Conservation (phyloP, 2,113 vertebrate species). For the Calidris pygmaea region DNA sequence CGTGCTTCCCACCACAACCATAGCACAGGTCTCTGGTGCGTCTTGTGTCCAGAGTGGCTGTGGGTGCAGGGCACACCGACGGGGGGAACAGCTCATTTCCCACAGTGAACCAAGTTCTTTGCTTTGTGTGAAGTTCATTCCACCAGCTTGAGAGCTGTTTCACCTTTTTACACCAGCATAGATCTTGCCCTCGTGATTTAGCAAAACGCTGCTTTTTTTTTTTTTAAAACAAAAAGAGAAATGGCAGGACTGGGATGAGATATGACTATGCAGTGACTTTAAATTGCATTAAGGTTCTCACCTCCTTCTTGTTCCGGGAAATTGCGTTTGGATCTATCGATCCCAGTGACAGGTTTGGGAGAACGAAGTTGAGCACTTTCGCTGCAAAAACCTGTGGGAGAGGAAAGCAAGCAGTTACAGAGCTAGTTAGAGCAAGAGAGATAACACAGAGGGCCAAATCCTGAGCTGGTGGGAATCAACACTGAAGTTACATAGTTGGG, state of each 20-base stretch:
- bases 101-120: neutral
- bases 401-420: neutral
- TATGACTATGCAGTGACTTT: neutral
- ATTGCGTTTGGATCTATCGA: slow-evolving; percentile 85
- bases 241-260: neutral
- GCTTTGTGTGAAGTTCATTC: neutral
- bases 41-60: neutral
- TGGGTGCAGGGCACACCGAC: fast-evolving
- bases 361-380: slow-evolving; percentile 86
- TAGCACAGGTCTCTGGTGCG: fast-evolving
- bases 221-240: neutral
- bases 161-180: neutral
- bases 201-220: neutral
- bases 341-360: slow-evolving; percentile 87
- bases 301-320: slow-evolving; percentile 89
- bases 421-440: neutral
- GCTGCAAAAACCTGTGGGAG: slow-evolving; percentile 86
- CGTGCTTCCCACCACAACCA: fast-evolving
- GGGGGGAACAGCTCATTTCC: neutral
- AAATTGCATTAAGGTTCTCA: slow-evolving; percentile 62
- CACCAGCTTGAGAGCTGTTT: neutral
- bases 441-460: neutral
- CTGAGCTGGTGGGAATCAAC: neutral
- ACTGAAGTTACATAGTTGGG: neutral
- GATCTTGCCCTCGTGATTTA: neutral